These are phyloP conservation scores for Cyprinodon tularosa DNA, from an alignment of 2,113 vertebrate species.

Conservation along the genomic window DNA sequence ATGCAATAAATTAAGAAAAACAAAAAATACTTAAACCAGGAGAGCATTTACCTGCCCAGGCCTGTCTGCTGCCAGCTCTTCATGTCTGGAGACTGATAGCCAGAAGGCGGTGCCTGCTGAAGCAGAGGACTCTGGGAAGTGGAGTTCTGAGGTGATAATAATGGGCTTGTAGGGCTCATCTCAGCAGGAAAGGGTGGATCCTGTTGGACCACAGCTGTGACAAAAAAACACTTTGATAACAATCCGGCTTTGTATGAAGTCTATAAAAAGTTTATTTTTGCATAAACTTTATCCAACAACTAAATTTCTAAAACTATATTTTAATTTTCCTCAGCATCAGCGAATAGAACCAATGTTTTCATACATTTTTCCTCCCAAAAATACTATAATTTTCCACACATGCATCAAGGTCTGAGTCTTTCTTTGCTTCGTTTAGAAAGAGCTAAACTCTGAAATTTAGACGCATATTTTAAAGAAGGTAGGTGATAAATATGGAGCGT, in stretches of 20 bases:
- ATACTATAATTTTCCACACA: too few relatives aligned
- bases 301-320: too few relatives aligned
- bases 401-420: too few relatives aligned
- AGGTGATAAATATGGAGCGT: not conserved
- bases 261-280: too few relatives aligned
- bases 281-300: too few relatives aligned
- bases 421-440: too few relatives aligned
- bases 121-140: conserved; percentile 90
- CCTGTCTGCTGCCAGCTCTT: conserved; percentile 92
- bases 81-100: conserved; percentile 92
- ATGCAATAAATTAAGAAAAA: not conserved
- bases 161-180: conserved; percentile 88
- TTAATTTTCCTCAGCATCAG: too few relatives aligned
- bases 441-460: not conserved
- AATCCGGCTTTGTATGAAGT: not conserved
- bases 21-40: too few relatives aligned
- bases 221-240: not conserved
- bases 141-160: conserved; percentile 90
- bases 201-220: conserved; percentile 85
- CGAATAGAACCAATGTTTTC: too few relatives aligned
- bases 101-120: conserved; percentile 84
- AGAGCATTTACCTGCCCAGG: conserved; percentile 80
- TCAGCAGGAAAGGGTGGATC: conserved; percentile 87
- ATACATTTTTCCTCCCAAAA: too few relatives aligned
- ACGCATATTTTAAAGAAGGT: not conserved